These are phyloP conservation scores for Aradus depressus DNA, from an alignment of 2,888 invertebrate species.

Conservation along the genomic window DNA sequence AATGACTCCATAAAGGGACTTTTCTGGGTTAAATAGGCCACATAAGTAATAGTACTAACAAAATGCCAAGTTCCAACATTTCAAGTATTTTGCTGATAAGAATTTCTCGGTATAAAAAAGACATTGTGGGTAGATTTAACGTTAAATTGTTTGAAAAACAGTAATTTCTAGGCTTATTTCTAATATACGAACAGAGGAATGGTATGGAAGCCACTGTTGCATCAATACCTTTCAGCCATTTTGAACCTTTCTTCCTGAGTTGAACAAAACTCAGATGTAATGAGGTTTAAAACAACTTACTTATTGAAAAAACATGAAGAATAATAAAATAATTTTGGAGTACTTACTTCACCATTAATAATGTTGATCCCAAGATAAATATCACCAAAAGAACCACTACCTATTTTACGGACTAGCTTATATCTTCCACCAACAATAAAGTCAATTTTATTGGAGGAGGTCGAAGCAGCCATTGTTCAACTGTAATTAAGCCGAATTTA, in stretches of 20 bases:
- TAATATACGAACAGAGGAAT: neutral
- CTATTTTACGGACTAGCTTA: conserved; percentile 90
- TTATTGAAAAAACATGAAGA: neutral
- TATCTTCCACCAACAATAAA: conserved; percentile 86
- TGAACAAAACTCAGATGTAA: too few species aligned
- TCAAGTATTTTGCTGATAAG: too few species aligned
- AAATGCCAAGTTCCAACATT: too few species aligned
- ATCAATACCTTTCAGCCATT: conserved; percentile 17
- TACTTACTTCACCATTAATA: conserved; percentile 72
- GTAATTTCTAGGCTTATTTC: neutral
- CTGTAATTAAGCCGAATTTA: too few species aligned
- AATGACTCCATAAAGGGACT: neutral
- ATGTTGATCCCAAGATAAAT: conserved; percentile 91
- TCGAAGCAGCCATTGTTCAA: conserved; percentile 27
- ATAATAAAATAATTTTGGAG: neutral
- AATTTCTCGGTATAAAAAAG: too few species aligned
- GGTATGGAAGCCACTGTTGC: conserved; percentile 8
- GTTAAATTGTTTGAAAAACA: too few species aligned
- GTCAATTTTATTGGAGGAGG: conserved; percentile 45
- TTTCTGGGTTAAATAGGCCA: neutral
- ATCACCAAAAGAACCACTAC: conserved; percentile 98
- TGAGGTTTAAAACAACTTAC: too few species aligned
- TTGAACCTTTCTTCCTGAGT: conserved; percentile 18
- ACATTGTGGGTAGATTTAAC: too few species aligned
- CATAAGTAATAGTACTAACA: too few species aligned